phyloP scores from a whole-genome alignment of 2,113 vertebrate genomes.

The Lucifuga dentata region DNA sequence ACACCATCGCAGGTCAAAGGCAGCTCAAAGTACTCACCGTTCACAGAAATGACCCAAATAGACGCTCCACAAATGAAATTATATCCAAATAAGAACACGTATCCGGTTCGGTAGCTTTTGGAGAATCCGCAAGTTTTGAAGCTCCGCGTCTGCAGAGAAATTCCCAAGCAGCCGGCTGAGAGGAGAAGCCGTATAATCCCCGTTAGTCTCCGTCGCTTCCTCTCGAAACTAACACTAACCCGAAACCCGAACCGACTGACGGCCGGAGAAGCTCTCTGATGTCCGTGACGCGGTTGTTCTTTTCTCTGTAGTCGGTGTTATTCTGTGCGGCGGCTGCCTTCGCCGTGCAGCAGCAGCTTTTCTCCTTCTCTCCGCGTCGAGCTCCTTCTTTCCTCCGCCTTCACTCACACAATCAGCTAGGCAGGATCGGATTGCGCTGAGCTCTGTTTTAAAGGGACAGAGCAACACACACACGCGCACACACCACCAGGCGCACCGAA shows the following conservation, averaged over 20 bases:
- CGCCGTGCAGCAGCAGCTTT: conserved; percentile 12
- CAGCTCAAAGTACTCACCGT: conserved; percentile 61
- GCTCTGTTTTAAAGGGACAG: conserved; percentile 82
- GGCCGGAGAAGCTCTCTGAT: background rate
- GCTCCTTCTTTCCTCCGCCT: conserved; percentile 21
- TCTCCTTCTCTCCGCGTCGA: conserved; percentile 29
- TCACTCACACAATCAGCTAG: conserved; percentile 39
- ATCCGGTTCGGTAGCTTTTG: conserved; percentile 13
- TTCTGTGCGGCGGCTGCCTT: conserved; percentile 13
- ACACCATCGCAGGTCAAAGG: too few relatives aligned
- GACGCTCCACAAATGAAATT: background rate
- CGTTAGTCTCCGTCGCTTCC: conserved; percentile 35
- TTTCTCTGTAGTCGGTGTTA: background rate
- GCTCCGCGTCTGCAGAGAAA: conserved; percentile 47
- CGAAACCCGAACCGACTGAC: conserved; percentile 11
- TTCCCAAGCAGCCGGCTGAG: conserved; percentile 52
- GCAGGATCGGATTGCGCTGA: conserved; percentile 70
- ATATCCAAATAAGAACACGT: background rate
- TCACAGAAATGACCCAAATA: background rate
- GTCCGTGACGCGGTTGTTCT: background rate
- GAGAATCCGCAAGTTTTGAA: conserved; percentile 43
- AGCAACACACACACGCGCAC: conserved; percentile 40
- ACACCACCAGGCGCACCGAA: conserved; percentile 15
- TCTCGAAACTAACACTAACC: conserved; percentile 9
- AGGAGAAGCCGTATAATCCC: conserved; percentile 43